phyloP scores from a whole-genome alignment of 2,888 invertebrate genomes.

The Ormyrus thymus region DNA sequence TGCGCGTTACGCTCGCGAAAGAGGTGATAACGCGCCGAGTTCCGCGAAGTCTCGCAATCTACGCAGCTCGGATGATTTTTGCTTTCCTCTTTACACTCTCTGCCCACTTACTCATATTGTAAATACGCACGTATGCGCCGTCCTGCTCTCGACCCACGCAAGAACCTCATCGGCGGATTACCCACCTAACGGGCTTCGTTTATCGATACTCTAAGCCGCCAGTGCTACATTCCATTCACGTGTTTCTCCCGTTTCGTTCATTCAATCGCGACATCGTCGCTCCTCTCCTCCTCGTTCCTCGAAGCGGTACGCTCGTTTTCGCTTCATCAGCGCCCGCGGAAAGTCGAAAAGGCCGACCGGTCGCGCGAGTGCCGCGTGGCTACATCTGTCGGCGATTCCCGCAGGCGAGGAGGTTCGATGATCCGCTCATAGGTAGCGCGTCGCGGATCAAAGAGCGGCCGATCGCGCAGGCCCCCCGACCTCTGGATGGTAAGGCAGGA shows the following conservation, averaged over 20 bases:
- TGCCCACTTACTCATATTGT: slow-evolving; percentile 39
- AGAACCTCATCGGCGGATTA: slow-evolving; percentile 35
- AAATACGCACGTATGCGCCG: slow-evolving; percentile 22
- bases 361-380: slow-evolving; percentile 11
- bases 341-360: too few species aligned
- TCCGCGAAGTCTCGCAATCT: slow-evolving; percentile 40
- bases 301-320: background rate
- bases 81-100: background rate
- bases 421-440: slow-evolving; percentile 53
- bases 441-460: background rate
- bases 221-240: background rate
- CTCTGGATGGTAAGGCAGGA: slow-evolving; percentile 43
- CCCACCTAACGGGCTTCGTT: slow-evolving; percentile 28
- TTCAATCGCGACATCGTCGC: too few species aligned
- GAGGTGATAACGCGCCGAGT: slow-evolving; percentile 27
- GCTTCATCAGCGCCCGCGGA: background rate
- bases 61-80: slow-evolving; percentile 18
- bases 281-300: too few species aligned
- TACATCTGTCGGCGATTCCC: slow-evolving; percentile 54
- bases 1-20: too few species aligned
- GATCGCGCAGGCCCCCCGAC: background rate
- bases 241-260: background rate
- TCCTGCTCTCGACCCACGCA: slow-evolving; percentile 33
- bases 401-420: slow-evolving; percentile 41
- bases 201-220: slow-evolving; percentile 24